Base-by-base conservation (phyloP, 2,888 invertebrate species). In the Phragmatobia fuliginosa region DNA sequence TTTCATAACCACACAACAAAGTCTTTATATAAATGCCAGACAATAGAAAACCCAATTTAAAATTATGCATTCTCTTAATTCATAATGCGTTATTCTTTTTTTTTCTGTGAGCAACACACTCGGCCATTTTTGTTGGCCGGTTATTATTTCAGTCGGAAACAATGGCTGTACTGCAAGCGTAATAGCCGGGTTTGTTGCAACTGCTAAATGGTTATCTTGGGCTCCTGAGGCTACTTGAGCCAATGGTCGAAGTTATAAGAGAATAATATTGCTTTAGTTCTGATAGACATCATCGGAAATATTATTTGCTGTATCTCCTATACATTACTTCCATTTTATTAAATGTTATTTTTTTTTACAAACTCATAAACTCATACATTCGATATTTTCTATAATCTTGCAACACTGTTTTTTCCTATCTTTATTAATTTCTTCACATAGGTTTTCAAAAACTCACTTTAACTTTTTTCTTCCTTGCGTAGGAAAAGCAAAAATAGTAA, bases 131-230 rank as follows among this genome's bases (percentile, higher is more conserved):
- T 90, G 85, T 83, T 28, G 65, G 38, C 38, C 63, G 80, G 87
- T 93, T 92, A 92, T 92, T 93, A 93, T 92, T 92, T 91, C 85
- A 88, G 78, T 84, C 80, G 83, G 82, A 82, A 91, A 92, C 93
- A 92, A 94, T 92, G 86, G 90, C 74, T 83, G 80, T 83, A 85
- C 87, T 86, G 84, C 87, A 82, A 81, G 88, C 79, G 89, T 92
- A 92, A 93, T 92, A 87, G 92, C 89, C 90, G 87, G 92, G 92
- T 92, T 87, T 85, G 89, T 83, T 90, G 92, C 92, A 91, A 91
- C 92, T 92, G 91, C 88, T 92, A 93, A 93, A 93, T 92, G 90
- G 90, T 91, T 93, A 93, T 94, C 93, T 93, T 89, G 87, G 85
- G 85, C 89, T 91, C 86, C 85, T 70, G 86, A 84, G 91, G 90